A percentile compares a stretch with the other conserved stretches of the same genome.
phyloP scores from a whole-genome alignment of 2,797 vertebrate genomes.

The Meriones psammophilus region DNA sequence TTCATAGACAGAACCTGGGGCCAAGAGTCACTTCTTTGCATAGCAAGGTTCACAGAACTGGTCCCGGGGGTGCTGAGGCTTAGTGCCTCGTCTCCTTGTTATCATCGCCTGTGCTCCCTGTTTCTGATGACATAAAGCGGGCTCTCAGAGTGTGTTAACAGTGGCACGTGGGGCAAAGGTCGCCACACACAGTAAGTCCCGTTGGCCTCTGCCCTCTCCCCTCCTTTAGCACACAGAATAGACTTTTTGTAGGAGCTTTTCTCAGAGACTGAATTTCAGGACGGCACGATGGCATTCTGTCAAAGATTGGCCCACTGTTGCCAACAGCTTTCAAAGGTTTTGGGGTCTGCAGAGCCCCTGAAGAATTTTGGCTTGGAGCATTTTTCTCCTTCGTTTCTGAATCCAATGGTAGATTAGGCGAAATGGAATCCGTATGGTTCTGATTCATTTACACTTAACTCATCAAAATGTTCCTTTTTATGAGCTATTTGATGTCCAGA shows the following conservation, averaged over 20 bases:
- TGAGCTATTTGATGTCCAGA: slow-evolving; percentile 86
- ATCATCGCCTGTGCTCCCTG: too few species aligned
- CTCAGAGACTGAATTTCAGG: neutral
- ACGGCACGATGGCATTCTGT: neutral
- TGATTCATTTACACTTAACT: slow-evolving; percentile 87
- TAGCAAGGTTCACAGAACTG: neutral
- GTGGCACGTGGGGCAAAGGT: neutral
- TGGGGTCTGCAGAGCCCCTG: slow-evolving; percentile 71
- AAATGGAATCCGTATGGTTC: slow-evolving; percentile 86
- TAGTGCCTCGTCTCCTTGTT: neutral
- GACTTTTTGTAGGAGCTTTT: neutral
- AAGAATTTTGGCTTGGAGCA: slow-evolving; percentile 73
- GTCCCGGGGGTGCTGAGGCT: neutral
- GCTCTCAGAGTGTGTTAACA: neutral
- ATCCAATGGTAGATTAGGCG: slow-evolving; percentile 80
- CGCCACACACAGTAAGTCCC: fast-evolving
- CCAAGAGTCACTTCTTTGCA: neutral
- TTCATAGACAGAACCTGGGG: neutral
- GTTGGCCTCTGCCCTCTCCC: neutral
- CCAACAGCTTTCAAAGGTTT: slow-evolving; percentile 72
- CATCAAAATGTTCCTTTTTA: slow-evolving; percentile 86
- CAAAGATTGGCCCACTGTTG: neutral
- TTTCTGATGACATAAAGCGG: fast-evolving
- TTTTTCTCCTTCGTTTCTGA: slow-evolving; percentile 77
- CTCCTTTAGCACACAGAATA: neutral